These are phyloP conservation scores for Erythrocercus mccallii DNA, from an alignment of 2,113 vertebrate genomes.

Conservation along the genomic window DNA sequence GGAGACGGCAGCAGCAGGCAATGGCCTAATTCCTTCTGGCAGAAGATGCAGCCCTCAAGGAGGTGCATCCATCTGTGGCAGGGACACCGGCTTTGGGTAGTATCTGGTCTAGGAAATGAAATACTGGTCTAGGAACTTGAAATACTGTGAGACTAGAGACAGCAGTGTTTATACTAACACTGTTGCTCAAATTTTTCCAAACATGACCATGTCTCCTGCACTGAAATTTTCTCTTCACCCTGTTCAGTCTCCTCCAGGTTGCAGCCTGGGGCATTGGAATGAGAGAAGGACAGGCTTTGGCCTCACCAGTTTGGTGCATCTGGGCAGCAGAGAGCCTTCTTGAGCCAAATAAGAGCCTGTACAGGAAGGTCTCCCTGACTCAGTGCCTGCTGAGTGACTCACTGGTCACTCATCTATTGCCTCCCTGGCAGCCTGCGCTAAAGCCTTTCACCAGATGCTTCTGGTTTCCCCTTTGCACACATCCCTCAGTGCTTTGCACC, in stretches of 20 bases:
- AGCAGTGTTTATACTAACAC: neutral
- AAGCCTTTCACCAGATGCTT: neutral
- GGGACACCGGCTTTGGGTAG: neutral
- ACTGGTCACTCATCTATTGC: neutral
- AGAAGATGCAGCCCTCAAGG: neutral
- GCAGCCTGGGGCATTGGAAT: neutral
- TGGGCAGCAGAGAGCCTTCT: neutral
- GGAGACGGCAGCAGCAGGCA: neutral
- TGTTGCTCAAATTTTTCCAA: neutral
- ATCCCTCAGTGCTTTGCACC: neutral
- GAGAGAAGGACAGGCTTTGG: neutral
- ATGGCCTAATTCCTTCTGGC: rapidly evolving
- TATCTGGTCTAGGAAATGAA: neutral
- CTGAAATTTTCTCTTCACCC: neutral
- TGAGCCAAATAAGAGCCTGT: neutral
- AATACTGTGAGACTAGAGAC: neutral
- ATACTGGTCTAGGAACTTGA: neutral
- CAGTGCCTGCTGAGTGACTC: neutral
- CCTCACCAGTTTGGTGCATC: neutral
- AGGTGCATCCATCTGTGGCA: neutral
- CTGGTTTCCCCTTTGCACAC: neutral
- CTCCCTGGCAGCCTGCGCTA: neutral
- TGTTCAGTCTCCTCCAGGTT: neutral
- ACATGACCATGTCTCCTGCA: rapidly evolving
- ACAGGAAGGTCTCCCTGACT: neutral